These are phyloP conservation scores for Batillaria attramentaria DNA, from an alignment of 1,140 invertebrate species.

Conservation along the genomic window DNA sequence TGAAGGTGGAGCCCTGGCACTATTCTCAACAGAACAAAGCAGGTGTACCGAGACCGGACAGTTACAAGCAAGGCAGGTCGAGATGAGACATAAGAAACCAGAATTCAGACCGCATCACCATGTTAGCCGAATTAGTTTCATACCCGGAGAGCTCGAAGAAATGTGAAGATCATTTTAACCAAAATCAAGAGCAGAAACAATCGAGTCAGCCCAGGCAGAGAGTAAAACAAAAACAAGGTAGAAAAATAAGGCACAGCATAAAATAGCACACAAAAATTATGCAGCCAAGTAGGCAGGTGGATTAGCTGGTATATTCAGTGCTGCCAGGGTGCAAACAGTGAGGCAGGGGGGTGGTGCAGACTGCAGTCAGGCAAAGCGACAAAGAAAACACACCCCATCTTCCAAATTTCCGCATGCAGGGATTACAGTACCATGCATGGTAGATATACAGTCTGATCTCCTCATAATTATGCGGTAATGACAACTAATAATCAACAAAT, in stretches of 20 bases:
- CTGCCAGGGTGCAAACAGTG: constrained; percentile 6
- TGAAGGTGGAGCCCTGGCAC: too few species aligned
- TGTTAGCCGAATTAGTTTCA: too few species aligned
- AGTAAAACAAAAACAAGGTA: constrained; percentile 4
- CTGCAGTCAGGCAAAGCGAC: not conserved
- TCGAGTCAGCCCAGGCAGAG: too few species aligned
- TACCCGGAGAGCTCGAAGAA: too few species aligned
- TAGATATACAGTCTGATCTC: not conserved
- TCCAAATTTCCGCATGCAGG: constrained; percentile 5
- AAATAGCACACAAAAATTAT: not conserved
- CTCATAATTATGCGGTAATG: too few species aligned
- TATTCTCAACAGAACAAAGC: too few species aligned
- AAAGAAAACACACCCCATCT: constrained; percentile 15
- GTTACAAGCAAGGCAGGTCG: too few species aligned
- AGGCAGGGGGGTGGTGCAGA: not conserved
- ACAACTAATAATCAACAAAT: too few species aligned
- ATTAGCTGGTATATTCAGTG: not conserved
- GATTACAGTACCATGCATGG: not conserved
- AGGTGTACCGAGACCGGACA: too few species aligned
- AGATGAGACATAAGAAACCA: too few species aligned
- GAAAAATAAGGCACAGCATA: not conserved
- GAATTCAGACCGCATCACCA: too few species aligned
- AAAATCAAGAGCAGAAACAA: too few species aligned
- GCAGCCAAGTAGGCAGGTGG: not conserved
- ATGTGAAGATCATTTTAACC: not conserved